Conservation (phyloP, 2,113 vertebrate genomes). For the Corythaeola cristata region DNA sequence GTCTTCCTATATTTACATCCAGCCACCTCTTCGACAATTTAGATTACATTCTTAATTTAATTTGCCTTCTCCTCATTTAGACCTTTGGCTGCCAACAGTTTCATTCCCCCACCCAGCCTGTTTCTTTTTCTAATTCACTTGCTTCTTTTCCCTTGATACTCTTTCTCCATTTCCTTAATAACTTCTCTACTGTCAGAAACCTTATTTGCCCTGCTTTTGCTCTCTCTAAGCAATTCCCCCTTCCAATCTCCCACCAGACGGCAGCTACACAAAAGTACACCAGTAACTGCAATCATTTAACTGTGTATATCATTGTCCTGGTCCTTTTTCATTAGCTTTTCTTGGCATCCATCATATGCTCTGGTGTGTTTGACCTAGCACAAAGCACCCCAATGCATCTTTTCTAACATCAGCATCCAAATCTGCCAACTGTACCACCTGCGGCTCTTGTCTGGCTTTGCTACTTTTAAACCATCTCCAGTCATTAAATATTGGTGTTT, state of each 20-base stretch:
- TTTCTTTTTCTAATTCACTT: neutral
- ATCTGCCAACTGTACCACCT: neutral
- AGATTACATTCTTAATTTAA: neutral
- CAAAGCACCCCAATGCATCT: neutral
- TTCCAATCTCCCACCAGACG: neutral
- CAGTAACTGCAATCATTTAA: neutral
- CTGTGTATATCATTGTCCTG: neutral
- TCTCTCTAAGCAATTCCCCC: neutral
- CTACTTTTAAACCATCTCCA: neutral
- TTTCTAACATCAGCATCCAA: neutral
- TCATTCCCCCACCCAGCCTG: neutral
- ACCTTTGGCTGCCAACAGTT: neutral
- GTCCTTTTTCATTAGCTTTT: neutral
- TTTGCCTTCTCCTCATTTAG: neutral
- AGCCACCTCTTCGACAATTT: neutral
- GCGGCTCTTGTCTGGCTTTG: neutral
- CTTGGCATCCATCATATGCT: neutral
- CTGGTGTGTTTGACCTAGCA: neutral
- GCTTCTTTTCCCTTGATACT: neutral
- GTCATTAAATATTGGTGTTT: neutral
- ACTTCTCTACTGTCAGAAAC: neutral
- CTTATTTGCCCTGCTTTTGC: neutral
- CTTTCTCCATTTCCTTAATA: neutral
- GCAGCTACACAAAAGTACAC: neutral
- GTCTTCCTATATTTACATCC: neutral